These are phyloP conservation scores for Vombatus ursinus DNA, from an alignment of 2,113 vertebrate genomes.

Conservation along the genomic window DNA sequence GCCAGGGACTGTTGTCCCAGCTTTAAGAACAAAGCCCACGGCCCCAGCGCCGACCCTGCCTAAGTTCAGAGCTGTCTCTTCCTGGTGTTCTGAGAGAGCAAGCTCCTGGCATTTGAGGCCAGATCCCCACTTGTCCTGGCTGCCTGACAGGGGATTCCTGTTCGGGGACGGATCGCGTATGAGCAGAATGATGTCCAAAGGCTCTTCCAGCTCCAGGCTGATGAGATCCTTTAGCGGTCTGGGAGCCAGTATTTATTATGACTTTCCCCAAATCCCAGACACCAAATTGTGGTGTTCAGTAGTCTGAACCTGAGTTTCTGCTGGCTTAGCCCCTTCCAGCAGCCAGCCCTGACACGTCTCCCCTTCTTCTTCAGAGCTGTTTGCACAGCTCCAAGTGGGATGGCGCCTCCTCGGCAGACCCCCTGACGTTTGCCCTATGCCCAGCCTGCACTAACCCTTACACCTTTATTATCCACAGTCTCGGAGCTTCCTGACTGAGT, in stretches of 20 bases:
- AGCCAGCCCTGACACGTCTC: too few relatives aligned
- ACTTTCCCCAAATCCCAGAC: not conserved
- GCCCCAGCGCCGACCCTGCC: not conserved
- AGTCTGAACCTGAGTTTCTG: too few relatives aligned
- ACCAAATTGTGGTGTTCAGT: too few relatives aligned
- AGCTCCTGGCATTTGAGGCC: not conserved
- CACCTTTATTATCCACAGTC: slow-evolving; percentile 85
- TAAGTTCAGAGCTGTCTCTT: not conserved
- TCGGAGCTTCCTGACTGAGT: slow-evolving; percentile 92
- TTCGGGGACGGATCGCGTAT: not conserved
- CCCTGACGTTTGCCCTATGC: too few relatives aligned
- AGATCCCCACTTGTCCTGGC: not conserved
- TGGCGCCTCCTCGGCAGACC: not conserved
- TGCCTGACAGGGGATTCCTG: not conserved
- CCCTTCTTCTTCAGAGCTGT: not conserved
- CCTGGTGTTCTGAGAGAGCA: not conserved
- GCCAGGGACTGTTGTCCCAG: not conserved
- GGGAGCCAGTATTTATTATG: not conserved
- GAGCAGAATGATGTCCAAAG: not conserved
- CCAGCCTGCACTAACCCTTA: not conserved
- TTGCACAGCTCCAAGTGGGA: not conserved
- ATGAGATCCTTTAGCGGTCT: not conserved
- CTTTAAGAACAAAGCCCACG: too few relatives aligned
- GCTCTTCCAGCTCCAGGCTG: not conserved
- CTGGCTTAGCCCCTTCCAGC: not conserved